Evolutionary conservation across 2,797 vertebrate species (phyloP).

Genomic region (Pangasius djambal): DNA sequence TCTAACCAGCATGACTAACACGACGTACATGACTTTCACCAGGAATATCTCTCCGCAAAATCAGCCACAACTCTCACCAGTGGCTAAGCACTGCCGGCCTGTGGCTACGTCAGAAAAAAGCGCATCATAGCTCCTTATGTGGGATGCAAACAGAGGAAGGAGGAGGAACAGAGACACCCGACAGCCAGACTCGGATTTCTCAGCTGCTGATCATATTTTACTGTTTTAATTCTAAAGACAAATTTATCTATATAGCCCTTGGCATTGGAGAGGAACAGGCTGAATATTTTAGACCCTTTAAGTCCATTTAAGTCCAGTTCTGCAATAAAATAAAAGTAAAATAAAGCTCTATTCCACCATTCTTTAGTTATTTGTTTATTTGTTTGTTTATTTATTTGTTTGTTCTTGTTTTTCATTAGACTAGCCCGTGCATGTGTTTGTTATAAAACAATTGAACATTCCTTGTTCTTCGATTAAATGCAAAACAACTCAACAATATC

Average conservation of each 20-base stretch:
- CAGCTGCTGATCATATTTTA: background rate
- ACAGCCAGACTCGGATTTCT: background rate
- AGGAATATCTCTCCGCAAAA: constrained; percentile 47
- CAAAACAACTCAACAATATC: constrained; percentile 17
- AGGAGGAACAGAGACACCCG: background rate
- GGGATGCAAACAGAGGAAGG: constrained; percentile 32
- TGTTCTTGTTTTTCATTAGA: background rate
- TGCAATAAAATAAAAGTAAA: background rate
- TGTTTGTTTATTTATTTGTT: background rate
- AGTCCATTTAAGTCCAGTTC: background rate
- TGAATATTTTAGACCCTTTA: background rate
- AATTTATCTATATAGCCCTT: background rate
- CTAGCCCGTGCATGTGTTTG: background rate
- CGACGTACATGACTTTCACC: constrained; percentile 58
- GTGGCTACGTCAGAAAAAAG: constrained; percentile 39
- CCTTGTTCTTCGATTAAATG: background rate
- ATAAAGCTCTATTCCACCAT: background rate
- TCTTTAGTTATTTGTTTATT: background rate
- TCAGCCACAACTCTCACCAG: constrained; percentile 16
- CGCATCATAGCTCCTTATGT: constrained; percentile 35
- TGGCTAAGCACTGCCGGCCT: constrained; percentile 25
- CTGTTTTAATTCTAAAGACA: background rate
- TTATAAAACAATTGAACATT: background rate
- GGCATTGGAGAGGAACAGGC: background rate
- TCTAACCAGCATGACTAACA: constrained; percentile 73